Percentiles rank a stretch among this genome's conserved stretches.
These are phyloP conservation scores for Ophonus ardosiacus DNA, from an alignment of 2,888 invertebrate species.

Conservation along the genomic window DNA sequence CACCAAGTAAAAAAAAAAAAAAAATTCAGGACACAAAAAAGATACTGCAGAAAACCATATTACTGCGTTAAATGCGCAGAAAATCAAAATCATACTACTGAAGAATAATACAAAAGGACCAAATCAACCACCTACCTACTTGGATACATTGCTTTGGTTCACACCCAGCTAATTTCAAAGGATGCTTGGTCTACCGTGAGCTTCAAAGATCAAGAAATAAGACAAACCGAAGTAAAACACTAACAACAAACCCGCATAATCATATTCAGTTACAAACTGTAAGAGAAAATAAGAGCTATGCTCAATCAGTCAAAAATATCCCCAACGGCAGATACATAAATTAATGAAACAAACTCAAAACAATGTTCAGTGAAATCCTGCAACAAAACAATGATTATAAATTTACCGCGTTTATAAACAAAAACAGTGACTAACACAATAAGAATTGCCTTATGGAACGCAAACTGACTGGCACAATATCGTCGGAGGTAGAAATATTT, in stretches of 20 bases:
- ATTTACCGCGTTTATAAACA: conserved; percentile 50
- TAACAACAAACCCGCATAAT: neutral
- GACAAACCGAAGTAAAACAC: neutral
- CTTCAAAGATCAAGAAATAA: neutral
- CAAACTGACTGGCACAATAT: too few relatives aligned
- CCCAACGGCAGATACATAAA: neutral
- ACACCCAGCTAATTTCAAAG: neutral
- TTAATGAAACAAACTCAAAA: conserved; percentile 11
- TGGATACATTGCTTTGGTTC: neutral
- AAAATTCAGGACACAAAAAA: neutral
- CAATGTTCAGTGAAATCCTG: conserved; percentile 52
- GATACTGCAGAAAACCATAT: neutral
- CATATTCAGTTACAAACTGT: neutral
- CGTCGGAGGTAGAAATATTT: too few relatives aligned
- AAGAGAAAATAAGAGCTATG: neutral
- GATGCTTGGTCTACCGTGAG: neutral
- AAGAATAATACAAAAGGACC: neutral
- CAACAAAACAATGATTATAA: conserved; percentile 56
- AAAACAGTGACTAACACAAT: conserved; percentile 45
- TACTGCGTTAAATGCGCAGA: neutral
- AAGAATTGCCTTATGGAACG: conserved; percentile 50
- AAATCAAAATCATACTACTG: neutral
- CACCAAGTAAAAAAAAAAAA: neutral
- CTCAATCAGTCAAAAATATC: too few relatives aligned
- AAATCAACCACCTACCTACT: neutral